Base-by-base conservation (phyloP, 2,888 invertebrate genomes). In the Hemistola chrysoprasaria region DNA sequence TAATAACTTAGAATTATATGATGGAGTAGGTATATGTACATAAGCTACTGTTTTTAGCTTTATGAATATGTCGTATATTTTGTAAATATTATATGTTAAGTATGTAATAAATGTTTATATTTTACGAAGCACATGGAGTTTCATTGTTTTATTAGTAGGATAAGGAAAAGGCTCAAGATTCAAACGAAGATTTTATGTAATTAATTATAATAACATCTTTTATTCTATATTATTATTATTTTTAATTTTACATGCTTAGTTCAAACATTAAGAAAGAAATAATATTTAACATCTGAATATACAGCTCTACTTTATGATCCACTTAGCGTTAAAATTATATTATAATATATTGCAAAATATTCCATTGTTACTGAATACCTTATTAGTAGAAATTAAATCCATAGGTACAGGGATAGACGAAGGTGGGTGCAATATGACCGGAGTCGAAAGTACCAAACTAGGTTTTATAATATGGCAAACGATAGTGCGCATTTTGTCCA, bases 191-290 rank as follows among this genome's bases (percentile, higher is more conserved):
- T 78, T 80, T 78, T 83, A 79, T 86, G 79, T 87, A 86, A 87
- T 88, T 88, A 87, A 85, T 88, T 87, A 87, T 88, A 76, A 79
- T 88, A 88, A 86, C 88, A 89, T 86, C 85, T 87, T 87, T 87
- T 87, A 87, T 87, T 87, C 85, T 87, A 87, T 88, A 88, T 87
- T 88, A 83, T 87, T 88, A 83, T 84, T 85, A 86, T 86, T 85
- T 86, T 84, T 80, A 87, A 87, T 88, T 88, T 87, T 87, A 87
- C 87, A 87, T 87, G 86, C 87, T 88, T 87, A 86, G 79, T 80
- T 85, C 76, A 86, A 87, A 87, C 86, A 87, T 86, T 84, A 84
- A 79, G 86, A 86, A 82, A 79, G 79, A 85, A 86, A 85, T 85
- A 86, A 86, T 88, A 86, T 85, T 85, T 83, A 85, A 88, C 88